Percentiles rank a stretch among this genome's conserved stretches.
These are phyloP conservation scores for Tragelaphus buxtoni DNA, from an alignment of 2,113 vertebrate genomes.

Conservation along the genomic window DNA sequence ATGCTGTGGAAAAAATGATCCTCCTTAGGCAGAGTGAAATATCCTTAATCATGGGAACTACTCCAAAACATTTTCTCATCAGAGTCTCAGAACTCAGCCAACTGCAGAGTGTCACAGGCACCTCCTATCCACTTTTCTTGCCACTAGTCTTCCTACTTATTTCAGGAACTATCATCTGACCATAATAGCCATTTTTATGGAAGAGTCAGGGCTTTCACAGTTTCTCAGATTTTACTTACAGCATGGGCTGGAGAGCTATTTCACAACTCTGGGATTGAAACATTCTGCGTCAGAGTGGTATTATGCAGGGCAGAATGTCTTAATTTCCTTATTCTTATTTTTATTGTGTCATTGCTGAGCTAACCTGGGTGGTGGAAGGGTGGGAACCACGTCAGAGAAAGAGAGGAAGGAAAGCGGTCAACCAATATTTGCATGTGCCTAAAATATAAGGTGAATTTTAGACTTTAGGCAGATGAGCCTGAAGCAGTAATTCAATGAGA, in stretches of 20 bases:
- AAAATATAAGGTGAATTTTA: not conserved
- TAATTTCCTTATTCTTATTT: constrained; percentile 43
- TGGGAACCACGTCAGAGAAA: not conserved
- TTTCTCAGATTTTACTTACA: constrained; percentile 32
- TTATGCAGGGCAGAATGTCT: not conserved
- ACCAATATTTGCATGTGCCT: not conserved
- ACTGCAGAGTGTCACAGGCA: constrained; percentile 4
- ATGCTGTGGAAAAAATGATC: constrained; percentile 51
- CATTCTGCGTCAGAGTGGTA: constrained; percentile 18
- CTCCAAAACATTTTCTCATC: constrained; percentile 66
- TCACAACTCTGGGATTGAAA: constrained; percentile 23
- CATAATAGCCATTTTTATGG: constrained; percentile 21
- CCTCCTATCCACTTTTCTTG: constrained; percentile 26
- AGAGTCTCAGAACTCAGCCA: constrained; percentile 45
- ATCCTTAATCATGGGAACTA: constrained; percentile 45
- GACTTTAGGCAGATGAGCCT: not conserved
- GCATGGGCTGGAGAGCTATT: constrained; percentile 14
- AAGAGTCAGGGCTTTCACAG: not conserved
- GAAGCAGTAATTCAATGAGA: not conserved
- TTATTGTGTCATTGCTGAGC: constrained; percentile 26
- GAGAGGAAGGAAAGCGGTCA: not conserved
- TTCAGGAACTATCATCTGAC: constrained; percentile 28
- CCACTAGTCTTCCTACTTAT: not conserved
- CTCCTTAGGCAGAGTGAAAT: constrained; percentile 33
- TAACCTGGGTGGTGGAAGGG: not conserved